phyloP scores from a whole-genome alignment of 2,888 invertebrate species.

The Gari tellinella region DNA sequence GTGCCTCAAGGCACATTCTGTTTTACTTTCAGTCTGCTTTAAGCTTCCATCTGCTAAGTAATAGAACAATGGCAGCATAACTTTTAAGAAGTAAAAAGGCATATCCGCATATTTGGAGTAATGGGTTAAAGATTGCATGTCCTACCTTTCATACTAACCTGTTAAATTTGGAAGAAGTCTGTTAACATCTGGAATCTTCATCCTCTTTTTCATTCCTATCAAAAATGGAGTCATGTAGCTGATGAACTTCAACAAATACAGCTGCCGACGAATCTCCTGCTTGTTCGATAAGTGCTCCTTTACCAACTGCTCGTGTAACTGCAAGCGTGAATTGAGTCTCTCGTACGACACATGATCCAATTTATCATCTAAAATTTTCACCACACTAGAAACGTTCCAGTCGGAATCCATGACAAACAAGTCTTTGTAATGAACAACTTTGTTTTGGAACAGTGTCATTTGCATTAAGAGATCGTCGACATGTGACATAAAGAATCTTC shows the following conservation, averaged over 20 bases:
- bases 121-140: too few relatives aligned
- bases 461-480: constrained; percentile 79
- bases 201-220: constrained; percentile 82
- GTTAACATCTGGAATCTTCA: constrained; percentile 82
- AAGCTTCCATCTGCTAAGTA: too few relatives aligned
- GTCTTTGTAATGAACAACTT: constrained; percentile 75
- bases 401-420: constrained; percentile 80
- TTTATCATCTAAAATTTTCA: constrained; percentile 78
- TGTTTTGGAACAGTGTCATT: constrained; percentile 79
- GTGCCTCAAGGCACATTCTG: too few relatives aligned
- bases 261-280: constrained; percentile 73
- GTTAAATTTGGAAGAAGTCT: constrained; percentile 77
- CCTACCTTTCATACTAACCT: constrained; percentile 66
- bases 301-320: constrained; percentile 81
- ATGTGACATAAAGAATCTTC: constrained; percentile 81
- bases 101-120: too few relatives aligned
- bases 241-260: constrained; percentile 81
- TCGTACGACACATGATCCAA: constrained; percentile 81
- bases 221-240: constrained; percentile 83
- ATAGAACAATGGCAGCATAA: too few relatives aligned
- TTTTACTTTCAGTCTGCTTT: too few relatives aligned
- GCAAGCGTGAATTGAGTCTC: constrained; percentile 81
- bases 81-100: too few relatives aligned
- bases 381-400: constrained; percentile 79
- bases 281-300: constrained; percentile 79